Evolutionary conservation across 2,113 vertebrate genomes (phyloP), one percentile per base, ranked within the genome.

Genomic region (Eulemur rufifrons): DNA sequence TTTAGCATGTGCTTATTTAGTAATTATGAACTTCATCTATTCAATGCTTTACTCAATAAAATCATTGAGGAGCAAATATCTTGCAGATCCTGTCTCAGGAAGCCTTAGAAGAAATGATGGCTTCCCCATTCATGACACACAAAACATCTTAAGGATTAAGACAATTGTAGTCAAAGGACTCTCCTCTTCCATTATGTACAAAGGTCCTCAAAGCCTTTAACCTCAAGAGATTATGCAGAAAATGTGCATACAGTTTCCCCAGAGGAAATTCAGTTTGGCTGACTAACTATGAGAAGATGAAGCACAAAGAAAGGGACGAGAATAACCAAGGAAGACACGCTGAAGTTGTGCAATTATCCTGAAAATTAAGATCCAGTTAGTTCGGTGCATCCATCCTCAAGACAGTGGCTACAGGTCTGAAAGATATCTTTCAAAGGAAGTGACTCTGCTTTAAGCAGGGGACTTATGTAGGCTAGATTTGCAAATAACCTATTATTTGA

Each of bases 131-230:
- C 93, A 89, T 12, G 54, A 73, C 64, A 93, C 89, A 96, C 91
- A 97, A 97, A 97, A 95, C 86, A 81, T 93, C 64, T 87, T 85
- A 93, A 91, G 97, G 94, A 96, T 96, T 96, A 95, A 96, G 87
- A 96, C 94, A 95, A 94, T 84, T 96, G 86, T 74, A 83, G 86
- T 92, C 86, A 95, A 96, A 97, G 95, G 61, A 77, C 95, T 96
- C 89, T 94, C 68, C 74, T 83, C 68, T 81, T 85, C 87, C 87
- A 88, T 97, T 96, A 69, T 94, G 56, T 76, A 91, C 69, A 78
- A 95, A 96, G 95, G 94, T 88, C 89, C 86, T 96, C 93, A 94
- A 89, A 91, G 94, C 96, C 92, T 86, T 95, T 96, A 89, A 86
- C 89, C 80, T 94, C 89, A 54, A 77, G 91, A 97, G 98, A 96